A percentile compares a stretch with the other conserved stretches of the same genome.
phyloP scores from a whole-genome alignment of 2,797 vertebrate species.

The Phyllotis vaccarum region DNA sequence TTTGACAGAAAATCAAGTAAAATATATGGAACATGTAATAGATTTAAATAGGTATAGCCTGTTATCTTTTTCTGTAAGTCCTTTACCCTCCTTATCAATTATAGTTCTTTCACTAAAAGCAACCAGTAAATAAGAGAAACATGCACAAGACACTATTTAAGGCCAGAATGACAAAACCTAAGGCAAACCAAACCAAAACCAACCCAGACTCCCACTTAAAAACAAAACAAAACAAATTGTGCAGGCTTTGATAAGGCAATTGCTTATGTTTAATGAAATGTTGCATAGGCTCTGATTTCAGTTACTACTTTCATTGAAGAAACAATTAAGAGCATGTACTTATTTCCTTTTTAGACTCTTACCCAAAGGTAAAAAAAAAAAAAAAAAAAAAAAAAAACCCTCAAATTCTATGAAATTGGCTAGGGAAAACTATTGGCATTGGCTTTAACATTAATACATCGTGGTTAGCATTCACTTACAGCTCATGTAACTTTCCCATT shows the following conservation, averaged over 20 bases:
- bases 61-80: conserved; percentile 23
- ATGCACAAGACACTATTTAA: not conserved
- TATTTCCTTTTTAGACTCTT: conserved; percentile 78
- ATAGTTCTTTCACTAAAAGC: conserved; percentile 35
- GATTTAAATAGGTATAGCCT: conserved; percentile 47
- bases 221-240: conserved; percentile 57
- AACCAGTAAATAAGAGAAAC: conserved; percentile 11
- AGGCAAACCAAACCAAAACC: conserved; percentile 46
- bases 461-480: conserved; percentile 73
- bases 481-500: conserved; percentile 61
- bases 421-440: conserved; percentile 60
- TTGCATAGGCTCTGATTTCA: conserved; percentile 76
- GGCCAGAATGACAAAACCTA: conserved; percentile 17
- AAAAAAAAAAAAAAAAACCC: too few relatives aligned
- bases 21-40: not conserved
- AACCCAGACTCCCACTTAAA: not conserved
- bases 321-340: conserved; percentile 72
- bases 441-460: conserved; percentile 74
- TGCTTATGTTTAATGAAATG: conserved; percentile 67
- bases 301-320: conserved; percentile 75
- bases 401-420: conserved; percentile 74
- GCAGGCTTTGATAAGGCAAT: conserved; percentile 3
- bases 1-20: not conserved
- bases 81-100: conserved; percentile 14
- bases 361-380: conserved; percentile 69